phyloP scores from a whole-genome alignment of 2,113 vertebrate species.

The Gobiocypris rarus region DNA sequence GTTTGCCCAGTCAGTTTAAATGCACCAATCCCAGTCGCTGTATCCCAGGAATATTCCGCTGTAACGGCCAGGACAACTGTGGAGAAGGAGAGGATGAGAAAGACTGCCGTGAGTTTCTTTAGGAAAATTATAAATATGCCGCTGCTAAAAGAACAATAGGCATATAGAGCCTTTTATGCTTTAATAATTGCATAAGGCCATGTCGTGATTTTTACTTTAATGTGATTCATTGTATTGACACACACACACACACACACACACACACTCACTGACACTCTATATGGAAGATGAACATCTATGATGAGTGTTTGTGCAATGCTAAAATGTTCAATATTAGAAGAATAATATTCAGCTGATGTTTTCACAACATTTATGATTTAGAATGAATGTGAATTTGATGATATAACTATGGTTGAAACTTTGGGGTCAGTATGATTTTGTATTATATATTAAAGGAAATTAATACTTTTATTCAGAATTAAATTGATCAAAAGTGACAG shows the following conservation, averaged over 20 bases:
- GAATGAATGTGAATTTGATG: too few species aligned
- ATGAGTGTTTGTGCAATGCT: background rate
- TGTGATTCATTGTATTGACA: background rate
- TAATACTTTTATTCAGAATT: too few species aligned
- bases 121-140: background rate
- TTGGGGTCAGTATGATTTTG: background rate
- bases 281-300: background rate
- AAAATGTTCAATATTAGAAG: too few species aligned
- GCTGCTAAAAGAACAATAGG: too few species aligned
- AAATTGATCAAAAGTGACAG: too few species aligned
- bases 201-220: background rate
- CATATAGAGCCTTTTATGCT: background rate
- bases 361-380: too few species aligned
- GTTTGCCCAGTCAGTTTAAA: conserved; percentile 97
- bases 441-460: background rate
- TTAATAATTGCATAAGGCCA: background rate
- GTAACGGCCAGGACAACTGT: conserved; percentile 97
- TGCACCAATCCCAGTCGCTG: conserved; percentile 93
- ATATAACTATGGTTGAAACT: background rate
- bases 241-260: too few species aligned
- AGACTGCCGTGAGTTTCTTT: conserved; percentile 89
- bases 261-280: background rate
- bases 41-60: conserved; percentile 96
- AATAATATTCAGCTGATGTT: too few species aligned
- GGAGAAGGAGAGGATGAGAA: conserved; percentile 95